phyloP scores from a whole-genome alignment of 2,888 invertebrate species.

The Byasa hedistus region DNA sequence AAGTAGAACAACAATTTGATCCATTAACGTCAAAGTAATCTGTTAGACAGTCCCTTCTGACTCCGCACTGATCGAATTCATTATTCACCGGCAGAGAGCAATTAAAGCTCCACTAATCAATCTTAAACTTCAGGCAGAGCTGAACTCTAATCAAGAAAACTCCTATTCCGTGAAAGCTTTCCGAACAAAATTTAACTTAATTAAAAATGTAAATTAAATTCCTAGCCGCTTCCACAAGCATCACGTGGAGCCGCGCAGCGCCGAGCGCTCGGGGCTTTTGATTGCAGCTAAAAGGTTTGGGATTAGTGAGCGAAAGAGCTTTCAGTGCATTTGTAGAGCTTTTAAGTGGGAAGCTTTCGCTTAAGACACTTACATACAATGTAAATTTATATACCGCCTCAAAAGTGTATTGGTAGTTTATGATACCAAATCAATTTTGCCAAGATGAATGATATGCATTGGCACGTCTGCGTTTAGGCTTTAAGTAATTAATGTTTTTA shows the following conservation, averaged over 20 bases:
- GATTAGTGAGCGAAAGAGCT: constrained; percentile 81
- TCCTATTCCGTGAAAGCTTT: constrained; percentile 80
- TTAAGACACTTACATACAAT: constrained; percentile 80
- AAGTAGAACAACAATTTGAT: constrained; percentile 48
- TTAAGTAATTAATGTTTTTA: not conserved
- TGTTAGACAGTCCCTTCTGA: constrained; percentile 63
- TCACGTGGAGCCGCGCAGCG: constrained; percentile 62
- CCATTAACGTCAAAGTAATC: constrained; percentile 60
- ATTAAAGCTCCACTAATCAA: constrained; percentile 80
- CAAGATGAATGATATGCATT: not conserved
- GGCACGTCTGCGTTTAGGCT: not conserved
- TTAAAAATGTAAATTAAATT: constrained; percentile 81
- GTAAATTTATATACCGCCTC: constrained; percentile 73
- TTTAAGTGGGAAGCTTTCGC: constrained; percentile 81
- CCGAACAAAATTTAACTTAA: constrained; percentile 80
- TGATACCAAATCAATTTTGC: constrained; percentile 18
- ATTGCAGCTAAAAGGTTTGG: constrained; percentile 81
- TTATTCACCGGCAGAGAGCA: constrained; percentile 78
- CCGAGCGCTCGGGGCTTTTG: constrained; percentile 75
- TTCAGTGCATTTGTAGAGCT: constrained; percentile 81
- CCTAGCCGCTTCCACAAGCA: constrained; percentile 79
- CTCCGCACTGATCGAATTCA: constrained; percentile 75
- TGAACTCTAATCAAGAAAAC: constrained; percentile 81
- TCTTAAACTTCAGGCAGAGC: constrained; percentile 77
- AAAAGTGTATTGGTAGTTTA: constrained; percentile 43